A percentile compares a stretch with the other conserved stretches of the same genome.
phyloP scores from a whole-genome alignment of 2,888 invertebrate species.

The Bimastos eiseni region DNA sequence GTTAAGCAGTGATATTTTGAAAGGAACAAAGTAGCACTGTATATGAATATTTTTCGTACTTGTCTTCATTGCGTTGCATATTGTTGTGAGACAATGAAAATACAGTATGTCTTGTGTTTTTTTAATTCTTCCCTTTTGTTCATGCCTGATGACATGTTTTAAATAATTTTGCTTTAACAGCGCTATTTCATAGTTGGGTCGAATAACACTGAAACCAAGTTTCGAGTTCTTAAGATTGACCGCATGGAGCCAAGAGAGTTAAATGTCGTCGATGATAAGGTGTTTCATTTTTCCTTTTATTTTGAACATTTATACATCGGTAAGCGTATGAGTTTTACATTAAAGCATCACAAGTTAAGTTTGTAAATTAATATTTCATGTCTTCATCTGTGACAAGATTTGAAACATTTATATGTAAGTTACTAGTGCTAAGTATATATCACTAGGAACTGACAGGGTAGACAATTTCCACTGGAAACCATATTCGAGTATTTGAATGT shows the following conservation, averaged over 20 bases:
- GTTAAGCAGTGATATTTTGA: not conserved
- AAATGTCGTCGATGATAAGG: conserved; percentile 78
- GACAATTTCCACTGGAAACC: too few species aligned
- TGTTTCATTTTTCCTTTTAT: conserved; percentile 42
- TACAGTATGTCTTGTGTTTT: not conserved
- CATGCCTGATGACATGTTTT: not conserved
- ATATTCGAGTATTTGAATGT: too few species aligned
- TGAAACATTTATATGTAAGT: not conserved
- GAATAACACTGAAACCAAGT: conserved; percentile 87
- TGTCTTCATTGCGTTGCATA: not conserved
- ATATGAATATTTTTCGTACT: not conserved
- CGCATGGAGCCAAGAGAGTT: conserved; percentile 81
- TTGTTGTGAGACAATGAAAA: conserved; percentile 4
- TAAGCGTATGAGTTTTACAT: not conserved
- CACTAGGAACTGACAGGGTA: too few species aligned
- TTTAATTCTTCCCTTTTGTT: not conserved
- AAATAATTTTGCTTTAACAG: conserved; percentile 55
- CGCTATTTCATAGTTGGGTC: conserved; percentile 92
- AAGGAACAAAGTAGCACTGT: not conserved
- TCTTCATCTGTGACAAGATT: not conserved
- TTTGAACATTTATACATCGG: not conserved
- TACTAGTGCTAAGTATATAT: too few species aligned
- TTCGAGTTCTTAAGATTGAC: conserved; percentile 90
- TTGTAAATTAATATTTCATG: not conserved
- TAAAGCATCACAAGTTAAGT: not conserved